Evolutionary conservation across 2,888 invertebrate genomes (phyloP).

Genomic region (Ptilodon capucinus): DNA sequence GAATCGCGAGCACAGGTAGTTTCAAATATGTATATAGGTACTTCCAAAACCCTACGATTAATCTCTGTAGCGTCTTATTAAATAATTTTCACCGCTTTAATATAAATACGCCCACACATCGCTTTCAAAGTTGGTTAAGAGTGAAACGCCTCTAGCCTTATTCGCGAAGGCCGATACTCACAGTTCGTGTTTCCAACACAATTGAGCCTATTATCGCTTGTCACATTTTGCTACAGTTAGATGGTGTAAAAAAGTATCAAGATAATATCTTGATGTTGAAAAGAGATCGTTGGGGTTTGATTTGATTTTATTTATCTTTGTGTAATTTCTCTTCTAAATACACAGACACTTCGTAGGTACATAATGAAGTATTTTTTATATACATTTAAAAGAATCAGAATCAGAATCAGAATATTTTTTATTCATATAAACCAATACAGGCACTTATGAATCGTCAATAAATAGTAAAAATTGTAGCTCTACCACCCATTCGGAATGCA

Average conservation of each 20-base stretch:
- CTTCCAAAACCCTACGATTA: not conserved
- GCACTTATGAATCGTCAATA: too few relatives aligned
- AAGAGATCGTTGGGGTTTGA: not conserved
- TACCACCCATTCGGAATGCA: too few relatives aligned
- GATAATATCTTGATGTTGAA: not conserved
- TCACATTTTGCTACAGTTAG: slow-evolving; percentile 17
- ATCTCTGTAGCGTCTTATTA: slow-evolving; percentile 24
- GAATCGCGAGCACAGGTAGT: too few relatives aligned
- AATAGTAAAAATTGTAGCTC: too few relatives aligned
- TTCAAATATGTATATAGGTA: not conserved
- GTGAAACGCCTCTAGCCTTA: slow-evolving; percentile 18
- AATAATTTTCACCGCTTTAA: slow-evolving; percentile 17
- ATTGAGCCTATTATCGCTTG: slow-evolving; percentile 35
- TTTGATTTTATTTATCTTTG: not conserved
- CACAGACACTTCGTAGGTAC: not conserved
- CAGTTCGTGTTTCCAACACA: slow-evolving; percentile 28
- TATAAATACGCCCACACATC: slow-evolving; percentile 23
- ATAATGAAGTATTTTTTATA: too few relatives aligned
- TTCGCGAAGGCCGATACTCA: slow-evolving; percentile 16
- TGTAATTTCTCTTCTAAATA: too few relatives aligned
- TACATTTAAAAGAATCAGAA: too few relatives aligned
- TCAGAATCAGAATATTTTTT: too few relatives aligned
- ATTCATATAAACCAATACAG: too few relatives aligned
- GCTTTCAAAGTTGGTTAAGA: slow-evolving; percentile 11
- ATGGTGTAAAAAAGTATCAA: not conserved